Evolutionary conservation across 2,113 vertebrate species (phyloP).

Genomic region (Ondatra zibethicus): DNA sequence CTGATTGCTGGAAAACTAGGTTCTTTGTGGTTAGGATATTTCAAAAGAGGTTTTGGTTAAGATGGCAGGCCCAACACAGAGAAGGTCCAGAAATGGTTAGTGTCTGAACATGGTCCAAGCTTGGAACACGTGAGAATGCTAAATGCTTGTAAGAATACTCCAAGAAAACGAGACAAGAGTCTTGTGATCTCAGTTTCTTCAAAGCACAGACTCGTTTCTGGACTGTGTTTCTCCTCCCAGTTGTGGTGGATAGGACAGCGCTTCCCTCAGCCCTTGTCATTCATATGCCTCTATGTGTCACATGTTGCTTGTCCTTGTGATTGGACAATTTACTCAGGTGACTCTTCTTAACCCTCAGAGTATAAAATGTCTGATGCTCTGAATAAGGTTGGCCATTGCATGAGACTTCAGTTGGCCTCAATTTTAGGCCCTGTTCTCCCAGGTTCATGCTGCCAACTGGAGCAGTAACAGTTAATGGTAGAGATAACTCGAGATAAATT

Average conservation of each 20-base stretch:
- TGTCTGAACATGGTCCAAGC: not conserved
- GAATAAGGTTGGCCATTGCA: not conserved
- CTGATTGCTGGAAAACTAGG: not conserved
- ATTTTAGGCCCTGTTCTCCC: no score
- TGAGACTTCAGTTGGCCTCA: not conserved
- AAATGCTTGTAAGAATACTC: not conserved
- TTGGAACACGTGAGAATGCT: not conserved
- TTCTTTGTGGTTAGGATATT: not conserved
- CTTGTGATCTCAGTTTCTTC: not conserved
- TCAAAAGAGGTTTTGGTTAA: not conserved
- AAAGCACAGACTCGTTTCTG: not conserved
- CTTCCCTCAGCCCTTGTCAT: not conserved
- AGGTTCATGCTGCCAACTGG: not conserved
- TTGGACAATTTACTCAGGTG: not conserved
- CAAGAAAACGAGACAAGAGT: not conserved
- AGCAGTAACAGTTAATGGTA: not conserved
- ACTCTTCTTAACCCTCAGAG: not conserved
- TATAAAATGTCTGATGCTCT: not conserved
- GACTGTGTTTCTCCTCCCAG: not conserved
- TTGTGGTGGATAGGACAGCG: not conserved
- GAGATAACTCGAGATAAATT: not conserved
- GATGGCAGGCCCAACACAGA: not conserved
- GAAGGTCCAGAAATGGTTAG: not conserved
- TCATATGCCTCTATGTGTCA: not conserved
- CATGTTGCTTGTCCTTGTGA: not conserved